A percentile compares a stretch with the other conserved stretches of the same genome.
Evolutionary conservation across 1,140 invertebrate species (phyloP).

Genomic region (Thaumetopoea pityocampa): DNA sequence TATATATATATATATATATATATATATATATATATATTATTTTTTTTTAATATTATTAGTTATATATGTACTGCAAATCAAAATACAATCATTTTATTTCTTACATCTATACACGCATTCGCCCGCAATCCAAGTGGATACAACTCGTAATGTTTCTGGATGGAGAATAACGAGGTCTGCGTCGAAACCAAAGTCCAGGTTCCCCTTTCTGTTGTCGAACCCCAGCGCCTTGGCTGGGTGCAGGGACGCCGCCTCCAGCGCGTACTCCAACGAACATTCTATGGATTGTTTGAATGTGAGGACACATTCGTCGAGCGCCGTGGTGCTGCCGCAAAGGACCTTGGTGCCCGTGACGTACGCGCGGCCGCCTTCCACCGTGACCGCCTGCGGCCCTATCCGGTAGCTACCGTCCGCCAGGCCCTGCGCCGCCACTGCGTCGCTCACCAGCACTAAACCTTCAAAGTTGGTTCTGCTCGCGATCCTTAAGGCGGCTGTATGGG

Average conservation of each 20-base stretch:
- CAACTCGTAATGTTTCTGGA: slow-evolving; percentile 83
- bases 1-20: too few species aligned
- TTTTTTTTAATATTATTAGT: too few species aligned
- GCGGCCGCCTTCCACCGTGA: slow-evolving; percentile 85
- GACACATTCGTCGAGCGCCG: slow-evolving; percentile 91
- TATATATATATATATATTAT: too few species aligned
- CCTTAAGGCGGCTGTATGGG: slow-evolving; percentile 94
- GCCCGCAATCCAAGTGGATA: slow-evolving; percentile 95
- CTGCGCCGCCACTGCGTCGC: slow-evolving; percentile 96
- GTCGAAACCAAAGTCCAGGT: slow-evolving; percentile 91
- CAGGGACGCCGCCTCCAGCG: slow-evolving; percentile 92
- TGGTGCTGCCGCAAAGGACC: slow-evolving; percentile 94
- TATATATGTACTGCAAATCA: too few species aligned
- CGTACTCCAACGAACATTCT: slow-evolving; percentile 90
- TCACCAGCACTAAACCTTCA: slow-evolving; percentile 94
- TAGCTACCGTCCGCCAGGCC: slow-evolving; percentile 91
- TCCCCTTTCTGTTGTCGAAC: slow-evolving; percentile 88
- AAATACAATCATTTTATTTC: too few species aligned
- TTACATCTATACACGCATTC: slow-evolving; percentile 81
- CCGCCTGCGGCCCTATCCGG: slow-evolving; percentile 88
- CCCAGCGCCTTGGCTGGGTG: slow-evolving; percentile 92
- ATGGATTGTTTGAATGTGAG: slow-evolving; percentile 83
- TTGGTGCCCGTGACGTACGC: slow-evolving; percentile 92
- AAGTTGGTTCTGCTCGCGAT: slow-evolving; percentile 94
- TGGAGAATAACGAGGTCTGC: slow-evolving; percentile 95